Evolutionary conservation across 2,888 invertebrate genomes (phyloP), one percentile per base, ranked within the genome.

Genomic region (Campopleginae sp.): DNA sequence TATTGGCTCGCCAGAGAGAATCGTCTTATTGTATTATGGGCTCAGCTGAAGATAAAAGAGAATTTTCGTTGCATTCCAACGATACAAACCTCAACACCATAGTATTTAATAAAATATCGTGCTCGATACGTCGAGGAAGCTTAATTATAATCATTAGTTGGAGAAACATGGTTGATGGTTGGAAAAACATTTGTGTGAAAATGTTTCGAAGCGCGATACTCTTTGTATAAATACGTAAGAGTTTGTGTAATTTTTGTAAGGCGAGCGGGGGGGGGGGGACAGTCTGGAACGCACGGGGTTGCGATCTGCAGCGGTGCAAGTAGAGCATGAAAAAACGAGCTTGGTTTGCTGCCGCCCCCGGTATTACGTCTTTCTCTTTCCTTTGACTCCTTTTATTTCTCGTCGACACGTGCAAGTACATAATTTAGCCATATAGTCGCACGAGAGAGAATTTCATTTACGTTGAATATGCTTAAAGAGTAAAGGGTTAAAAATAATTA

Each of bases 251-350:
- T 38, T 65, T 33, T 38, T 65, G 42, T 78, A 44, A 58, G 76
- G 44, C 70, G 82, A 82, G 87, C 84, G 86, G 88, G 44, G 76
- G 44, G 65, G 82, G 80, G 87, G 83, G 86, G 88, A 71, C 71
- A 89, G 88, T 88, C 87, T 88, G 82, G 80, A 8, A 38, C 38
- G 38, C n/a, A n/a, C n/a, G n/a, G n/a, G n/a, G n/a, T 70, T 42
- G 5, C 48, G 66, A 82, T 82, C 82, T 86, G 74, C 87, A 83
- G 86, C 81, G 80, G 77, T 86, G 89, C 89, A 91, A 91, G 86
- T 90, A 88, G 91, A 91, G 91, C 91, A 89, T 91, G 91, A 90
- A 91, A 90, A 90, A 90, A 84, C 90, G 87, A 88, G 87, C 66
- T 82, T 61, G 82, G 71, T 58, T 48, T 10, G 38, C 58, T 48